Evolutionary conservation across 1,140 invertebrate genomes (phyloP), one percentile per base, ranked within the genome.

Genomic region (Neuroterus valhalla): DNA sequence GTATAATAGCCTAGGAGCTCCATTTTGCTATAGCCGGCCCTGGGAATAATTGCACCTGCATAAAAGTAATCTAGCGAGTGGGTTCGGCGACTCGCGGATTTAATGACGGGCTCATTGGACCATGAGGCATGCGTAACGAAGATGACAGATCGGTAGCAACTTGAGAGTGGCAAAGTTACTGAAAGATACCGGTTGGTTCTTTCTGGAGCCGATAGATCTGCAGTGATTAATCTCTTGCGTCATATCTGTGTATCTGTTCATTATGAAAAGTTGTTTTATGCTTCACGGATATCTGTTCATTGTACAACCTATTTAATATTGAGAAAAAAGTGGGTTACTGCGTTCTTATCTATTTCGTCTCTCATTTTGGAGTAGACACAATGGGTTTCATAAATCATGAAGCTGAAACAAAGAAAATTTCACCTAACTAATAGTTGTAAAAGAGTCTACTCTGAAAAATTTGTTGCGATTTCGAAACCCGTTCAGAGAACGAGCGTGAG

Each of bases 111-210:
- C 26, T 1, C 55, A 62, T 26, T 62, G 26, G 55, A 62, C 55
- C 55, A 38, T 62, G 55, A 62, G 55, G 31, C 55, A 62, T 26
- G 55, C 55, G 55, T 62, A 62, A 62, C 55, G 55, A 62, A 62
- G 55, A 62, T 62, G 55, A 62, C 55, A 62, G 55, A 62, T 62
- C 55, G 55, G 55, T 62, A 62, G 50, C 70, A 55, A 15, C 70
- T 71, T 42, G 50, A 55, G 70, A 55, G 45, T 44, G 31, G 15
- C 26, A 15, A 71, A 55, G 23, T 69, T 44, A 50, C 48, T 71
- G 17, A 42, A 23, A 31, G 17, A 71, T 62, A 15, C 6, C 23
- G 50, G 38, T 71, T 38, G 44, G 62, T 55, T 26, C 38, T 55
- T 10, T 23, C 17, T 15, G 14, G 10, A 26, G 2, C 31, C 15